These are phyloP conservation scores for Lampropteryx suffumata DNA, from an alignment of 2,888 invertebrate genomes.

Conservation along the genomic window DNA sequence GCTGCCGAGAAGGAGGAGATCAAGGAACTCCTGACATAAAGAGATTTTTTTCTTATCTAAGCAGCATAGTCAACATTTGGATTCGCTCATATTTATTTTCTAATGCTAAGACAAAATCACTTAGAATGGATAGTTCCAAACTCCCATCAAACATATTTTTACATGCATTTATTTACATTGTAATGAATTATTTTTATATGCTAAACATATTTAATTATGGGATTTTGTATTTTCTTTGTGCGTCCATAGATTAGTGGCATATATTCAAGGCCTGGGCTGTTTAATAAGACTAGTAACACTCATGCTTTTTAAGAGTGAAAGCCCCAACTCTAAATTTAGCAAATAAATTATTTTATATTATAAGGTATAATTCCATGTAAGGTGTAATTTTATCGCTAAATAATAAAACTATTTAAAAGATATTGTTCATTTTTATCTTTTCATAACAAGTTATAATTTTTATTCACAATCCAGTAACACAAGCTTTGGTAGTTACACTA, in stretches of 20 bases:
- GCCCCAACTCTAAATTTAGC: conserved; percentile 72
- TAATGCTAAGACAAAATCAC: conserved; percentile 60
- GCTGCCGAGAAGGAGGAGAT: conserved; percentile 97
- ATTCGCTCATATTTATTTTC: conserved; percentile 59
- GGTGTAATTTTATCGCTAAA: conserved; percentile 72
- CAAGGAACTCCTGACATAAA: conserved; percentile 85
- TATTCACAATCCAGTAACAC: not conserved
- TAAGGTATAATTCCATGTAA: conserved; percentile 66
- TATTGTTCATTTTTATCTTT: conserved; percentile 36
- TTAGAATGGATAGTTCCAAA: conserved; percentile 54
- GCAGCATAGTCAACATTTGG: conserved; percentile 37
- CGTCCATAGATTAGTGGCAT: conserved; percentile 66
- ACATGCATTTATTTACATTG: conserved; percentile 79
- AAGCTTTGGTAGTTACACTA: conserved; percentile 6
- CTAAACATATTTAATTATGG: conserved; percentile 61
- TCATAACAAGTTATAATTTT: conserved; percentile 2
- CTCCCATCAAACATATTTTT: conserved; percentile 68
- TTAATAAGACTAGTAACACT: conserved; percentile 26
- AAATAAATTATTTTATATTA: conserved; percentile 71
- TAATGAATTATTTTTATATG: conserved; percentile 77
- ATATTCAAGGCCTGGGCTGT: conserved; percentile 49
- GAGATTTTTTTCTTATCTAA: conserved; percentile 27
- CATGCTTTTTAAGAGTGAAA: conserved; percentile 34
- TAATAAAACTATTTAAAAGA: conserved; percentile 54
- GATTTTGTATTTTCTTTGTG: conserved; percentile 64